Conservation (phyloP, 1,140 invertebrate genomes). For the Drosophila repletoides region DNA sequence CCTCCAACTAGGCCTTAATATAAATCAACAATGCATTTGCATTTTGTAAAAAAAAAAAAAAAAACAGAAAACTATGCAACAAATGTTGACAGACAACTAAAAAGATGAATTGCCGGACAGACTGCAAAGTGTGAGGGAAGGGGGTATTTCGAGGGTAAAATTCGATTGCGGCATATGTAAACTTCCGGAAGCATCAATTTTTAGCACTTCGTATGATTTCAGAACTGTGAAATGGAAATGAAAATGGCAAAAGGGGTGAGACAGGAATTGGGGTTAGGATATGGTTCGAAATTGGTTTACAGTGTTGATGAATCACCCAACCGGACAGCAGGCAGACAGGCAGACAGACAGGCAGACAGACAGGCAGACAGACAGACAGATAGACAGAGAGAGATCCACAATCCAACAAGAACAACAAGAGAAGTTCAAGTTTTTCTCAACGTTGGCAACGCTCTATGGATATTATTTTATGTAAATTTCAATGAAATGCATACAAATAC, state of each 20-base stretch:
- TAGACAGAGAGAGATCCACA: neutral
- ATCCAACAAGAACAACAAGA: neutral
- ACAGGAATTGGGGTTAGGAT: too few relatives aligned
- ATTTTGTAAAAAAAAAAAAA: too few relatives aligned
- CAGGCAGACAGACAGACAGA: neutral
- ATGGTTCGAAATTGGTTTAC: too few relatives aligned
- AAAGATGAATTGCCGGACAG: neutral
- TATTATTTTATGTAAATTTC: conserved; percentile 50
- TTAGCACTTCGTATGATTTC: conserved; percentile 24
- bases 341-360: neutral
- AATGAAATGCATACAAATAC: conserved; percentile 31
- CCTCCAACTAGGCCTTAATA: neutral
- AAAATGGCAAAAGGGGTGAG: neutral
- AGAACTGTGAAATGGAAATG: neutral
- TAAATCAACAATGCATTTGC: conserved; percentile 7
- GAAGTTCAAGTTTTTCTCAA: conserved; percentile 12
- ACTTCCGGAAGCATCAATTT: conserved; percentile 36
- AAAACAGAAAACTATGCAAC: conserved; percentile 28
- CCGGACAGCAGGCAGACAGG: neutral
- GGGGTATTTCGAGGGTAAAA: neutral
- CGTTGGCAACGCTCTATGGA: too few relatives aligned
- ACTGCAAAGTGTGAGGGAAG: neutral
- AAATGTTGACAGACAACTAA: conserved; percentile 6
- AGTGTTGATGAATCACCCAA: conserved; percentile 4
- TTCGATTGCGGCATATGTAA: conserved; percentile 31